Evolutionary conservation across 2,113 vertebrate species (phyloP).

Genomic region (Hucho hucho): DNA sequence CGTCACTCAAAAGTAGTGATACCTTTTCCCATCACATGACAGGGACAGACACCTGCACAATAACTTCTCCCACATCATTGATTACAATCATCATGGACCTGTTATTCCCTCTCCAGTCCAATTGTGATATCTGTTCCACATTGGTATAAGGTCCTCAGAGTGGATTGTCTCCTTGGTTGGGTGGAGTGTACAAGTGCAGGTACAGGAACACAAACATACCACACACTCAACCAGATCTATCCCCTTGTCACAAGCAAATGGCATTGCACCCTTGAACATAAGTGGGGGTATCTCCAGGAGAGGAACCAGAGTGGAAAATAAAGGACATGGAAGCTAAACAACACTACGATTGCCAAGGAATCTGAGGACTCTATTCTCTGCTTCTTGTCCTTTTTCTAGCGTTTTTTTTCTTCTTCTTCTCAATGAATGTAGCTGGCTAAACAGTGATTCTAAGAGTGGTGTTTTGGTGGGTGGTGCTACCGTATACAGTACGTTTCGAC

Average conservation of each 20-base stretch:
- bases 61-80: no score
- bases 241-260: slow-evolving; percentile 3
- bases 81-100: no score
- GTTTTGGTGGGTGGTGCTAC: not conserved
- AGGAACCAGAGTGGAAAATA: not conserved
- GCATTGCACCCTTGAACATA: slow-evolving; percentile 9
- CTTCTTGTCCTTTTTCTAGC: not conserved
- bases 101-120: no score
- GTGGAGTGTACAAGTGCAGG: not conserved
- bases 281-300: slow-evolving; percentile 4
- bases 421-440: not conserved
- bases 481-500: not conserved
- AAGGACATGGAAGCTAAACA: not conserved
- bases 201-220: not conserved
- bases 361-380: not conserved
- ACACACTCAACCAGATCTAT: not conserved
- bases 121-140: no score
- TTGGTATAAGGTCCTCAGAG: no score
- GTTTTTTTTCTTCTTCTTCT: not conserved
- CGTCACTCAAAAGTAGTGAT: not conserved
- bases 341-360: slow-evolving; percentile 12
- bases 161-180: not conserved
- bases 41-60: no score
- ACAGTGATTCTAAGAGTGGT: not conserved
- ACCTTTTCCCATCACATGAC: no score